Base-by-base conservation (phyloP, 2,113 vertebrate species). In the Gymnocephalus cernua region DNA sequence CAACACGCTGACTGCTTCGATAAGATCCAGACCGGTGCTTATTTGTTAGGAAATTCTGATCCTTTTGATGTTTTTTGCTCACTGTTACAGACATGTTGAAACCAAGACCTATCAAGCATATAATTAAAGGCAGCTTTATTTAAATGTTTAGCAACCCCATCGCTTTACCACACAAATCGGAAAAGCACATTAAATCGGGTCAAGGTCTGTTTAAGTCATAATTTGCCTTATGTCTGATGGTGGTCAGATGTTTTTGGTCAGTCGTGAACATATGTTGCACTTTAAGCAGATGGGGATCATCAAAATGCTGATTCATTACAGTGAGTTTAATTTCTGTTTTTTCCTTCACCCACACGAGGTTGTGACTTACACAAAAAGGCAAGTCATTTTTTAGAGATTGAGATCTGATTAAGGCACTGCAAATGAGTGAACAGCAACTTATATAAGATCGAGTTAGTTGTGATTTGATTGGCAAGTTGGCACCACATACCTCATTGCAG, bases 11-110 rank as follows among this genome's bases (percentile, higher is more conserved):
- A 74, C 59, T 85, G 83, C 87, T 12, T 44, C 57, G 86, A 93
- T 86, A 88, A 62, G 69, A 89, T 87, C 85, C 77, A 83, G 35
- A 47, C 48, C 56, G 51, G 70, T 25, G 64, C 89, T 92, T 88
- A 83, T 89, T 90, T 87, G 72, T 86, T 63, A 48, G 75, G 72
- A 86, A 79, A 84, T 83, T 80, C 77, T 35, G 68, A 82, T 74
- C 48, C 11, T 59, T 81, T 88, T 56, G 67, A 77, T 48, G 68
- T 83, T 86, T 86, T 79, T 80, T 84, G 84, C 72, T 79, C 25
- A 18, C n/a, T 68, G 21, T 65, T 23, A 12, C 11, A 62, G 44
- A 38, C 73, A 71, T 88, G 75, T 90, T 79, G 78, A 89, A 87
- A 83, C 80, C 54, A 66, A 59, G 58, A 82, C 83, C 70, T 81